These are phyloP conservation scores for Urophycis tenuis DNA, from an alignment of 2,797 vertebrate species.

Conservation along the genomic window DNA sequence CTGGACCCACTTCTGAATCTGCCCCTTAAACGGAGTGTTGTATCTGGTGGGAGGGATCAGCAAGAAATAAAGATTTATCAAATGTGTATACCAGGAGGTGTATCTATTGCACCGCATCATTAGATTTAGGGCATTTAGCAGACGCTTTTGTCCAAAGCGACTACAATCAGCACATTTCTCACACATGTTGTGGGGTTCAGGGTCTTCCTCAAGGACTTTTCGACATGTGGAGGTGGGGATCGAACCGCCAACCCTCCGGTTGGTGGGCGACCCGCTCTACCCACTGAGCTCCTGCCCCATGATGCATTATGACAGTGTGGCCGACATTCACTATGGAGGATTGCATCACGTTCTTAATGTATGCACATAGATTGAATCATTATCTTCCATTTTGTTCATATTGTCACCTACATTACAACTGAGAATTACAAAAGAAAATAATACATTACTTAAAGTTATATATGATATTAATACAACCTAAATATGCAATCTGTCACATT, in stretches of 20 bases:
- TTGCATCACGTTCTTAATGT: neutral
- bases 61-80: neutral
- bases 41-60: constrained; percentile 65
- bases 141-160: no score
- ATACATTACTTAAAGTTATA: neutral
- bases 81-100: neutral
- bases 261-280: no score
- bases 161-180: no score
- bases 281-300: no score
- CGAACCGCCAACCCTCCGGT: no score
- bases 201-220: no score
- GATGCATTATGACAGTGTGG: neutral
- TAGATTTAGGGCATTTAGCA: no score
- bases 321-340: neutral
- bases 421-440: neutral
- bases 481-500: neutral
- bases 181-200: no score
- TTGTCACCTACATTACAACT: neutral
- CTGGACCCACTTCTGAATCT: constrained; percentile 97
- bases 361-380: neutral
- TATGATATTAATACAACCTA: neutral
- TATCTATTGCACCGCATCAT: neutral
- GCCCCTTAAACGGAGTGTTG: constrained; percentile 87
- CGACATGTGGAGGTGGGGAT: no score
- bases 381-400: neutral